Conservation (phyloP, 2,797 vertebrate genomes). For the Triplophysa yarkandensis region DNA sequence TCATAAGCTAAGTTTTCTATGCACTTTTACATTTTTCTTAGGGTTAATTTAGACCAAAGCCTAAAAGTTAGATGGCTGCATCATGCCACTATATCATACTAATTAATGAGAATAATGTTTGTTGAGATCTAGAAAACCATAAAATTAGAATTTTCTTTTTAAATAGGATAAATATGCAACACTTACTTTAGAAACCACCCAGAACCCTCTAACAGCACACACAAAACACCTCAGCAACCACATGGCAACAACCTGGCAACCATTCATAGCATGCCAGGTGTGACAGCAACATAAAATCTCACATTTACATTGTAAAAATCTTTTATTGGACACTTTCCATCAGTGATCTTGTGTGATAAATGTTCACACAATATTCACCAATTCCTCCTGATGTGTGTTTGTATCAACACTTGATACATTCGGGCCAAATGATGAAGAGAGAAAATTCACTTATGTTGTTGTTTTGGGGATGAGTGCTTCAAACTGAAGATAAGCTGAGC, state of each 20-base stretch:
- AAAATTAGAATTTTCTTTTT: too few relatives aligned
- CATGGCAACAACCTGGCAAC: not conserved
- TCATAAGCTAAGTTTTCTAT: too few relatives aligned
- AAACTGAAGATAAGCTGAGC: slow-evolving; percentile 64
- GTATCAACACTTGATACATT: slow-evolving; percentile 47
- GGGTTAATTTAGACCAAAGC: too few relatives aligned
- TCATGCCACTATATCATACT: too few relatives aligned
- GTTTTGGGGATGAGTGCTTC: slow-evolving; percentile 50
- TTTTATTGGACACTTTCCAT: not conserved
- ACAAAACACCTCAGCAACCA: not conserved
- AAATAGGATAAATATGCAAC: too few relatives aligned
- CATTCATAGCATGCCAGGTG: not conserved
- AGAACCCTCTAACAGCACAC: not conserved
- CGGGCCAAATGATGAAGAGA: slow-evolving; percentile 61
- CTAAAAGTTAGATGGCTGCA: too few relatives aligned
- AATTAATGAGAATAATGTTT: too few relatives aligned
- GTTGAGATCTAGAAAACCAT: too few relatives aligned
- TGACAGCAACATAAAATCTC: not conserved
- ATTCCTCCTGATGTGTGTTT: slow-evolving; percentile 31
- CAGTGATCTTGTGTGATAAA: not conserved
- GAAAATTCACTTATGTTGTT: slow-evolving; percentile 49
- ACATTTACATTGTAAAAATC: not conserved
- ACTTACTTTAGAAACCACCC: not conserved
- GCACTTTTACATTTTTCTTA: too few relatives aligned
- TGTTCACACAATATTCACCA: not conserved